Evolutionary conservation across 37 sponge, comb jelly and placozoan species (phyloP).

Genomic region (Aplysina aerophoba): DNA sequence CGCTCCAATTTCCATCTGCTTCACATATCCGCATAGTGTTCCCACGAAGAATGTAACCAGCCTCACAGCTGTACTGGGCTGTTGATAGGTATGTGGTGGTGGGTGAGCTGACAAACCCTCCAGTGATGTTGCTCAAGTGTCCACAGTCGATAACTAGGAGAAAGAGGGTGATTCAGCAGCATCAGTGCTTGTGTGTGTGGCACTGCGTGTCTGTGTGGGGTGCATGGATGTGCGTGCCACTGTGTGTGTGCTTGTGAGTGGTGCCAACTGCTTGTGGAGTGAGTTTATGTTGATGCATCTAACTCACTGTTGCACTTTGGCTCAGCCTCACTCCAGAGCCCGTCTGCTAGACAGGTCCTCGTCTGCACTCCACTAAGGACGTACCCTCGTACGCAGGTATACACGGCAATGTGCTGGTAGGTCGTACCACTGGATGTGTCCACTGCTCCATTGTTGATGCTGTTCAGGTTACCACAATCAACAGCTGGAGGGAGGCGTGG

Average conservation of each 20-base stretch:
- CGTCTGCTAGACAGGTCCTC: constrained; percentile 9
- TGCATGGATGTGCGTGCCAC: no score
- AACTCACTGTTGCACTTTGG: constrained; percentile 8
- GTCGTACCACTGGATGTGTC: constrained; percentile 3
- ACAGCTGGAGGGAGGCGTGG: not conserved
- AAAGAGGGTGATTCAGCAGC: not conserved
- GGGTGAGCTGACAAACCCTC: not conserved
- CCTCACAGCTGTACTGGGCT: not conserved
- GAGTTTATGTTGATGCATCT: not conserved
- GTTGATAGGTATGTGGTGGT: constrained; percentile 9
- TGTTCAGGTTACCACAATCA: not conserved
- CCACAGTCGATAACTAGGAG: constrained; percentile 7
- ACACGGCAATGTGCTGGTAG: constrained; percentile 15
- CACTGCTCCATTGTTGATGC: not conserved
- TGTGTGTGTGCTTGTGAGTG: no score
- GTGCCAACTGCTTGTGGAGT: no score
- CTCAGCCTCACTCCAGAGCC: not conserved
- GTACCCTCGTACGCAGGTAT: not conserved
- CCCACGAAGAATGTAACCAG: not conserved
- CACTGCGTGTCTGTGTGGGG: no score
- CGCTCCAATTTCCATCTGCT: not conserved
- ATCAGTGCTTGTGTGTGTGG: not conserved
- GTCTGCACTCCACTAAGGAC: not conserved
- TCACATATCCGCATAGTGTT: not conserved
- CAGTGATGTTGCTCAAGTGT: not conserved